These are phyloP conservation scores for Eumacrocentrus americanus DNA, from an alignment of 2,888 invertebrate species.

Conservation along the genomic window DNA sequence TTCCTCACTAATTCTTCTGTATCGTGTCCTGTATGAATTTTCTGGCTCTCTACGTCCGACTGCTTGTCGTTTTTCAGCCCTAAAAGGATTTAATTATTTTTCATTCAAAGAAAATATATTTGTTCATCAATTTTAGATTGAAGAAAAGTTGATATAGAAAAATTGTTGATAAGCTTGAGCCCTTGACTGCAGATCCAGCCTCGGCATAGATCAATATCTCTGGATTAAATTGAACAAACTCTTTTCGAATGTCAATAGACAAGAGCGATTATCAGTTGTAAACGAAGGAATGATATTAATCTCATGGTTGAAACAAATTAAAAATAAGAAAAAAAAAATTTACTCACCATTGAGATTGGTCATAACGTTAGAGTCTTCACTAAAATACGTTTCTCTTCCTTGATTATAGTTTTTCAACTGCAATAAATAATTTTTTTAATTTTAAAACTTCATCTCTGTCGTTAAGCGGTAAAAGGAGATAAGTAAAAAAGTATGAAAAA, in stretches of 20 bases:
- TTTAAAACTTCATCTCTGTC: not conserved
- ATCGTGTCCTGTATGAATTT: slow-evolving; percentile 64
- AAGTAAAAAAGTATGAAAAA: no score
- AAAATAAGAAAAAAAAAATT: not conserved
- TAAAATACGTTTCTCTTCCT: not conserved
- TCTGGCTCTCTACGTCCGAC: slow-evolving; percentile 49
- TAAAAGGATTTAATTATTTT: slow-evolving; percentile 31
- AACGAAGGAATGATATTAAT: slow-evolving; percentile 4
- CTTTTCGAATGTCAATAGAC: slow-evolving; percentile 1
- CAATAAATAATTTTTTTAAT: not conserved
- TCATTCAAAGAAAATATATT: not conserved
- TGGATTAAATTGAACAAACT: not conserved
- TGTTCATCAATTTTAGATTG: not conserved
- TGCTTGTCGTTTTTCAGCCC: slow-evolving; percentile 51
- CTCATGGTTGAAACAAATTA: not conserved
- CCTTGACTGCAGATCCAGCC: slow-evolving; percentile 7
- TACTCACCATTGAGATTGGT: slow-evolving; percentile 52
- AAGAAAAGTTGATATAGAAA: slow-evolving; percentile 6
- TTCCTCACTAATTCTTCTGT: slow-evolving; percentile 65
- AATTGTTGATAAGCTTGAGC: not conserved
- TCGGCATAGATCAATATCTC: slow-evolving; percentile 11
- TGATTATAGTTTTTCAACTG: not conserved
- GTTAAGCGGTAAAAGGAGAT: no score
- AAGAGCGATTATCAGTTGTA: not conserved
- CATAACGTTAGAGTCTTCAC: slow-evolving; percentile 42